These are phyloP conservation scores for Corythornis cristatus DNA, from an alignment of 2,113 vertebrate genomes.

Conservation along the genomic window DNA sequence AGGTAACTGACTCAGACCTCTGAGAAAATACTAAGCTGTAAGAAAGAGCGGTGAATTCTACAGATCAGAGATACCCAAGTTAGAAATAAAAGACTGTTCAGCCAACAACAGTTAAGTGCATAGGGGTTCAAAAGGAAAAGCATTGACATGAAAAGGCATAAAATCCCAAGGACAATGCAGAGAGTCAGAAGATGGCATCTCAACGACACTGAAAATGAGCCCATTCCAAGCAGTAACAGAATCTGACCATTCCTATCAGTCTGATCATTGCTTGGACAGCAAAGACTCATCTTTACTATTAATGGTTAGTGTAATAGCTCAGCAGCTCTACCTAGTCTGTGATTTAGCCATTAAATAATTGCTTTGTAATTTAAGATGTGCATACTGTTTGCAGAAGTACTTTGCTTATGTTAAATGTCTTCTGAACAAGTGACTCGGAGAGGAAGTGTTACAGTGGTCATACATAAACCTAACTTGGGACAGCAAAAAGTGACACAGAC, in stretches of 20 bases:
- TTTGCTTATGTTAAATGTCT: not conserved
- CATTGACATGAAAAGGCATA: not conserved
- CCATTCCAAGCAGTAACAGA: not conserved
- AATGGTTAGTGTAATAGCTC: not conserved
- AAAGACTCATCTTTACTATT: not conserved
- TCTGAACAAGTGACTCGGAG: not conserved
- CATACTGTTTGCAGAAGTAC: not conserved
- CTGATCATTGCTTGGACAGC: not conserved
- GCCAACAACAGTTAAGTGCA: not conserved
- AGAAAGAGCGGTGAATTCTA: not conserved
- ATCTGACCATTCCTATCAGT: not conserved
- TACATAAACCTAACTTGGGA: not conserved
- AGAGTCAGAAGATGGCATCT: not conserved
- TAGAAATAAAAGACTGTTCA: not conserved
- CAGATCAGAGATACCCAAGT: not conserved
- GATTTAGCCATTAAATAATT: not conserved
- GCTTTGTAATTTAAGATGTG: not conserved
- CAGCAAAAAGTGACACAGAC: not conserved
- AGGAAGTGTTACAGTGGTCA: not conserved
- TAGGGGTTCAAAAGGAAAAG: not conserved
- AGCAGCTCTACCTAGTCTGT: not conserved
- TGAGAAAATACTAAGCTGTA: not conserved
- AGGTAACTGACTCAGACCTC: not conserved
- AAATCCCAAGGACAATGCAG: not conserved
- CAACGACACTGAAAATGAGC: not conserved